These are phyloP conservation scores for Nomia melanderi DNA, from an alignment of 1,140 invertebrate genomes.

Conservation along the genomic window DNA sequence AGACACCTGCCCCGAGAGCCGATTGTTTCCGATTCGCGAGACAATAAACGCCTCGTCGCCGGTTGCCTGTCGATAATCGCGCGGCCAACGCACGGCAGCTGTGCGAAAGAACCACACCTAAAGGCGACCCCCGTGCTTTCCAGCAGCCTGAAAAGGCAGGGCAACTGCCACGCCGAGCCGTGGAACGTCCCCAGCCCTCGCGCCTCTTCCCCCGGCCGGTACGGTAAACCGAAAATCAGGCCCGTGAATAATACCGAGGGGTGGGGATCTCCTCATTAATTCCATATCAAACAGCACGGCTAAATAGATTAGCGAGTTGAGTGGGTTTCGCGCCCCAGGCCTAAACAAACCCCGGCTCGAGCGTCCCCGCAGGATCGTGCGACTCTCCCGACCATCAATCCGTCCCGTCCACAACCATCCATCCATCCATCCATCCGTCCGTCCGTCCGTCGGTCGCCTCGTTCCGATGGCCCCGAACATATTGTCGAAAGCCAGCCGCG, in stretches of 20 bases:
- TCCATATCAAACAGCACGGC: conserved; percentile 80
- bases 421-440: conserved; percentile 37
- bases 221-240: conserved; percentile 59
- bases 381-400: conserved; percentile 46
- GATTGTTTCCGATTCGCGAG: conserved; percentile 43
- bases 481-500: conserved; percentile 67
- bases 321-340: conserved; percentile 74
- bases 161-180: conserved; percentile 37
- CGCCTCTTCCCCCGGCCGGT: conserved; percentile 2
- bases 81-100: conserved; percentile 43
- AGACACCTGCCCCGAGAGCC: conserved; percentile 24
- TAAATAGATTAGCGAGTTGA: conserved; percentile 81
- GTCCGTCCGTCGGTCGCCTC: conserved; percentile 45
- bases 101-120: conserved; percentile 36
- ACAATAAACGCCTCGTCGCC: conserved; percentile 37
- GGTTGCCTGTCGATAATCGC: conserved; percentile 35
- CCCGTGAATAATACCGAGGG: conserved; percentile 63
- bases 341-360: conserved; percentile 74
- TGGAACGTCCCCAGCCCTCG: background rate
- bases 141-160: conserved; percentile 45
- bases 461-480: conserved; percentile 66
- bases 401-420: conserved; percentile 51
- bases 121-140: conserved; percentile 18
- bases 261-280: conserved; percentile 76
- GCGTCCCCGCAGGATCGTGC: conserved; percentile 27